Evolutionary conservation across 2,888 invertebrate genomes (phyloP).

Genomic region (Trissonchulus latispiculum): DNA sequence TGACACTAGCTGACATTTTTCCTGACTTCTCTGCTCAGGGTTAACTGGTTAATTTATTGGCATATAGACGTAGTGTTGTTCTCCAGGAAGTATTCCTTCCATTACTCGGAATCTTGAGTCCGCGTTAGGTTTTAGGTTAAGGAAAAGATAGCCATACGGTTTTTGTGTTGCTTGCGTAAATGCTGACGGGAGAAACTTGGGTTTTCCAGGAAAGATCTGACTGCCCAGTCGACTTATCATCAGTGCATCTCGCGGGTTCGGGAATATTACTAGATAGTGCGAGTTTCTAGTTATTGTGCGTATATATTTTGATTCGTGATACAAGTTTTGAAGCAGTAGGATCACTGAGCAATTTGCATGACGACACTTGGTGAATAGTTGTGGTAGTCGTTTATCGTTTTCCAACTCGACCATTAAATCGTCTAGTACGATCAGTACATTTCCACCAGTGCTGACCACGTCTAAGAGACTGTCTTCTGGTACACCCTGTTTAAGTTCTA

Average conservation of each 20-base stretch:
- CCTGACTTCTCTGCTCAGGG: background rate
- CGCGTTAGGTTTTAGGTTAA: conserved; percentile 16
- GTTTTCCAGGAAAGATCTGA: conserved; percentile 15
- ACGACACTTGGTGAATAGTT: conserved; percentile 12
- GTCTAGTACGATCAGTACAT: conserved; percentile 10
- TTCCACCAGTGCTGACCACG: background rate
- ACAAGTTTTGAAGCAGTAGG: conserved; percentile 17
- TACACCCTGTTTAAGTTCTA: conserved; percentile 14
- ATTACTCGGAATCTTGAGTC: background rate
- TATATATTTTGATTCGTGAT: conserved; percentile 10
- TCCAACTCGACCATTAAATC: conserved; percentile 19
- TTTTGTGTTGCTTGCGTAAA: conserved; percentile 16
- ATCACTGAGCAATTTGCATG: conserved; percentile 8
- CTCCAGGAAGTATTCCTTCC: conserved; percentile 10
- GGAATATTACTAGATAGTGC: conserved; percentile 17
- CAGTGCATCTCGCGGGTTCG: conserved; percentile 14
- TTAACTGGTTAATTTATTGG: background rate
- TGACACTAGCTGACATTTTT: too few relatives aligned
- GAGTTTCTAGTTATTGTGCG: conserved; percentile 13
- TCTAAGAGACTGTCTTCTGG: conserved; percentile 2
- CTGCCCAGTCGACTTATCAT: conserved; percentile 6
- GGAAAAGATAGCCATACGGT: conserved; percentile 20
- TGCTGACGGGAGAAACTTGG: conserved; percentile 12
- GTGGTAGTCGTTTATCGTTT: conserved; percentile 6
- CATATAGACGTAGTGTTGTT: background rate